Conservation (phyloP, 2,888 invertebrate genomes). For the Sarcophaga carnaria region DNA sequence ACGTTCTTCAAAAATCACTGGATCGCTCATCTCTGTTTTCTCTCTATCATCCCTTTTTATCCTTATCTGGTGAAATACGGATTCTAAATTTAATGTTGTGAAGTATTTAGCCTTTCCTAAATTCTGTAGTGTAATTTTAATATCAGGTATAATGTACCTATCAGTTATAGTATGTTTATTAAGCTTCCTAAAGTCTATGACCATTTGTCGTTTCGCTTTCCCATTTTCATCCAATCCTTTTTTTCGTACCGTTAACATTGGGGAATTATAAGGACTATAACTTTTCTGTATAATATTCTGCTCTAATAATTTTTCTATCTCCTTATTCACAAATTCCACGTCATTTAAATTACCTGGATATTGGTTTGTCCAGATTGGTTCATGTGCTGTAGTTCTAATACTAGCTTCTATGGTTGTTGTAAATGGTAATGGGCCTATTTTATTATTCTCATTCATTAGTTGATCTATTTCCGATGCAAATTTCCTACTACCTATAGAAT, state of each 20-base stretch:
- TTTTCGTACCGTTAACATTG: conserved; percentile 19
- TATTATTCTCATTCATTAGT: conserved; percentile 6
- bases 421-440: no score
- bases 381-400: background rate
- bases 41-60: conserved; percentile 22
- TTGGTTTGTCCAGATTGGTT: conserved; percentile 24
- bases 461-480: background rate
- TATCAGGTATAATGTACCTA: conserved; percentile 33
- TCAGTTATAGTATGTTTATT: conserved; percentile 42
- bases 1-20: background rate
- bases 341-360: conserved; percentile 31
- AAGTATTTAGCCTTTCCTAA: conserved; percentile 27
- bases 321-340: conserved; percentile 17
- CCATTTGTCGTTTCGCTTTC: conserved; percentile 36
- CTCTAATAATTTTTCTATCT: conserved; percentile 14
- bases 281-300: conserved; percentile 29
- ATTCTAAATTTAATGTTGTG: conserved; percentile 31
- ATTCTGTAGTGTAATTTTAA: conserved; percentile 16
- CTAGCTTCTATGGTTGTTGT: background rate
- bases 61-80: conserved; percentile 29
- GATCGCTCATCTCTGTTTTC: background rate
- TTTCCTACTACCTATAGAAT: conserved; percentile 14
- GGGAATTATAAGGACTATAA: conserved; percentile 36
- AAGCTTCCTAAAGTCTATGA: conserved; percentile 33
- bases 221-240: conserved; percentile 41